Evolutionary conservation across 1,140 invertebrate genomes (phyloP).

Genomic region (Scaptomyza pallida): DNA sequence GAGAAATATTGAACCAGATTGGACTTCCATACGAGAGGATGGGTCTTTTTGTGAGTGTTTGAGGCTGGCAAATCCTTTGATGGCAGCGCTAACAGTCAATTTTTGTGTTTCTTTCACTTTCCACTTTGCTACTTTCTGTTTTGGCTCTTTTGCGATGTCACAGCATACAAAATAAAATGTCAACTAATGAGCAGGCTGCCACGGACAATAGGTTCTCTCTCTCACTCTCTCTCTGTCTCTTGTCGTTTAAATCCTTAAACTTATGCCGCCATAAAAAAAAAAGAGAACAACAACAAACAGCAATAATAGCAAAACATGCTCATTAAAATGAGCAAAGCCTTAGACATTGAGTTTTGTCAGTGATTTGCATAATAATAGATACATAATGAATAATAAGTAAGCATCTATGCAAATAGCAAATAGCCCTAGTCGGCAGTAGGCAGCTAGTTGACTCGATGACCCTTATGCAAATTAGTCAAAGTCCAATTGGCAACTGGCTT

Average conservation of each 20-base stretch:
- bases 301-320: constrained; percentile 34
- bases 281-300: constrained; percentile 26
- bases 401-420: constrained; percentile 25
- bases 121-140: constrained; percentile 11
- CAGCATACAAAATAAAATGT: constrained; percentile 21
- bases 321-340: constrained; percentile 50
- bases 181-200: constrained; percentile 32
- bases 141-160: constrained; percentile 4
- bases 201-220: constrained; percentile 19
- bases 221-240: no score
- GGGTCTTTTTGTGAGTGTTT: no score
- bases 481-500: background rate
- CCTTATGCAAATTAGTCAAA: constrained; percentile 61
- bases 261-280: constrained; percentile 23
- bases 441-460: constrained; percentile 22
- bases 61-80: constrained; percentile 65
- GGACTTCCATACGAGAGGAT: no score
- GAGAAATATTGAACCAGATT: no score
- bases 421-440: background rate
- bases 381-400: constrained; percentile 73
- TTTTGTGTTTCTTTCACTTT: constrained; percentile 52
- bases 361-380: constrained; percentile 81
- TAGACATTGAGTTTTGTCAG: constrained; percentile 30
- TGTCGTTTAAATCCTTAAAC: constrained; percentile 11
- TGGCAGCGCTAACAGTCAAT: constrained; percentile 71